Conservation (phyloP, 2,888 invertebrate genomes). For the Drosophila lutescens region DNA sequence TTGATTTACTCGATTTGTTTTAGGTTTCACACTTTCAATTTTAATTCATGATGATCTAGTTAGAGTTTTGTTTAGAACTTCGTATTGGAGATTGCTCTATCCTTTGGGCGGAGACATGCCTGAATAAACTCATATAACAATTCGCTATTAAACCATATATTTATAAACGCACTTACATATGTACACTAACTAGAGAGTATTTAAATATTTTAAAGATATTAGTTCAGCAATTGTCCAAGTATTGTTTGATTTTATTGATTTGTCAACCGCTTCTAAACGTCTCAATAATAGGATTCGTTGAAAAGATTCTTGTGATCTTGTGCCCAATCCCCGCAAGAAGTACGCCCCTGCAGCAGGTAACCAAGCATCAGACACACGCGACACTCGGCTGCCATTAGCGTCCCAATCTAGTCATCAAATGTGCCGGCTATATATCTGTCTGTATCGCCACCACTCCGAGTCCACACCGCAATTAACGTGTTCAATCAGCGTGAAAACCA, state of each 20-base stretch:
- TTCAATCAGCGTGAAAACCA: conserved; percentile 83
- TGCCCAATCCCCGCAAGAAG: conserved; percentile 21
- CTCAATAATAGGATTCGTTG: background rate
- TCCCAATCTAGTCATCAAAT: conserved; percentile 57
- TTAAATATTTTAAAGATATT: too few species aligned
- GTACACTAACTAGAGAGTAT: too few species aligned
- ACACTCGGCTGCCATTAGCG: conserved; percentile 69
- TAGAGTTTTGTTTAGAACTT: background rate
- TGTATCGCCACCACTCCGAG: conserved; percentile 29
- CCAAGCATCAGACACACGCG: conserved; percentile 73
- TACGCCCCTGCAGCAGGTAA: conserved; percentile 64
- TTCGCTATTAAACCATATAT: too few species aligned
- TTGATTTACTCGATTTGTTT: background rate
- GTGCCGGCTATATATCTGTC: conserved; percentile 43
- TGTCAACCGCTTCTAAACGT: background rate
- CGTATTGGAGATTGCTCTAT: too few species aligned
- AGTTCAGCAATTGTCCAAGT: too few species aligned
- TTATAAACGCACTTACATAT: too few species aligned
- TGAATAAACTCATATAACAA: too few species aligned
- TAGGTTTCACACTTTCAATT: conserved; percentile 3
- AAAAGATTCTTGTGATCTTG: conserved; percentile 14
- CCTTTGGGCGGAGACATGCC: too few species aligned
- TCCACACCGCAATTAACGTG: conserved; percentile 78
- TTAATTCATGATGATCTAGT: conserved; percentile 6
- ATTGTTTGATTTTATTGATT: background rate